These are phyloP conservation scores for Halyomorpha halys DNA, from an alignment of 1,140 invertebrate species.

Conservation along the genomic window DNA sequence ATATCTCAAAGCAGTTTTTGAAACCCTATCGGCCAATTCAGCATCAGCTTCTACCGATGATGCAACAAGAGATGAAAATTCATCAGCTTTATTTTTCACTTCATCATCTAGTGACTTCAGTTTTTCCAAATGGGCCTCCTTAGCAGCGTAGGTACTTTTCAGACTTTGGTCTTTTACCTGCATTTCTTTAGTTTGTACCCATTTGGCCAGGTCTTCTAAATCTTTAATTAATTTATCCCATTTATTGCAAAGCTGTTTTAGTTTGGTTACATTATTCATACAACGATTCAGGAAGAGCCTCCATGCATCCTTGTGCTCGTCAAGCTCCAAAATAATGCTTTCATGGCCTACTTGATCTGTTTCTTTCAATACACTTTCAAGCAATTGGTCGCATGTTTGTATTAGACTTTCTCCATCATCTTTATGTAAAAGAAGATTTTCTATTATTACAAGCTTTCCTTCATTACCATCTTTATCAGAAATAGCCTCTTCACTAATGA, in stretches of 20 bases:
- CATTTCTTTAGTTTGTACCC: constrained; percentile 74
- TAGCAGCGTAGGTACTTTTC: constrained; percentile 72
- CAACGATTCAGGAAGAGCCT: constrained; percentile 63
- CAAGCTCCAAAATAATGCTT: constrained; percentile 58
- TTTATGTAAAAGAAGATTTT: constrained; percentile 61
- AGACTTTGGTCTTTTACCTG: constrained; percentile 81
- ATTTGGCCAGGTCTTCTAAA: constrained; percentile 63
- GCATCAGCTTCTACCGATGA: constrained; percentile 65
- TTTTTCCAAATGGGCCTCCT: constrained; percentile 67
- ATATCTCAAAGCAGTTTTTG: constrained; percentile 70
- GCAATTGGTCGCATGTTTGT: constrained; percentile 54
- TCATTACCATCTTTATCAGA: constrained; percentile 65
- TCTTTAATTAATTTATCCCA: constrained; percentile 70
- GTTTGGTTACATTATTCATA: constrained; percentile 50
- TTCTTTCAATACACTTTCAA: constrained; percentile 62
- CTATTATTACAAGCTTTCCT: constrained; percentile 57
- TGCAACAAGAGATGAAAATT: constrained; percentile 60
- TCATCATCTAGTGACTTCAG: constrained; percentile 63
- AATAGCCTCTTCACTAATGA: constrained; percentile 56
- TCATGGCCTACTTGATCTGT: constrained; percentile 70
- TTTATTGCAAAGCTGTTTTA: constrained; percentile 58
- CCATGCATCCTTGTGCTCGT: constrained; percentile 66
- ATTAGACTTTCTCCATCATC: constrained; percentile 62
- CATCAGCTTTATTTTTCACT: constrained; percentile 54
- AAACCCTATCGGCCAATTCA: constrained; percentile 61